These are phyloP conservation scores for Trissoscelio sp. DNA, from an alignment of 2,888 invertebrate species.

Conservation along the genomic window DNA sequence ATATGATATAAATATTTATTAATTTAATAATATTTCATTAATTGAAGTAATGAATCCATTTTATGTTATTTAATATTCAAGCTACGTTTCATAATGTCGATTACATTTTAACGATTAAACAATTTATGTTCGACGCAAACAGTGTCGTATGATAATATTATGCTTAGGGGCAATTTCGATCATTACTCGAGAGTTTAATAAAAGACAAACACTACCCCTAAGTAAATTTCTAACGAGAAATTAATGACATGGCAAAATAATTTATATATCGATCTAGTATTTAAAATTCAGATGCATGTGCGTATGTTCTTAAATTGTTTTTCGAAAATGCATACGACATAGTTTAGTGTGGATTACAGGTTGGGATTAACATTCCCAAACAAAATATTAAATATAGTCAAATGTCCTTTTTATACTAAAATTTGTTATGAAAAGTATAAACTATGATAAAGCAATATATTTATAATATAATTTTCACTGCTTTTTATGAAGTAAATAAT, in stretches of 20 bases:
- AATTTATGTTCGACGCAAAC: neutral
- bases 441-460: too few relatives aligned
- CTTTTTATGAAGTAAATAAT: too few relatives aligned
- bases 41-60: neutral
- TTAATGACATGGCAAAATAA: conserved; percentile 39
- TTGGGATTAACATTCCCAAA: too few relatives aligned
- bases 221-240: conserved; percentile 31
- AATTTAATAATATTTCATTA: too few relatives aligned
- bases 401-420: too few relatives aligned
- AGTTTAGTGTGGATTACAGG: too few relatives aligned
- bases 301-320: neutral
- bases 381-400: too few relatives aligned
- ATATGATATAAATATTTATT: too few relatives aligned
- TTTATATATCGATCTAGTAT: conserved; percentile 16
- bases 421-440: too few relatives aligned
- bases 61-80: neutral
- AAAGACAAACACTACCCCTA: conserved; percentile 28
- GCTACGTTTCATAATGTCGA: neutral
- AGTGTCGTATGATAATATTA: conserved; percentile 13
- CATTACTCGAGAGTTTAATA: conserved; percentile 18
- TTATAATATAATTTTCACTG: too few relatives aligned
- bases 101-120: neutral
- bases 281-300: conserved; percentile 2
- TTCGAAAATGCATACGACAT: neutral
- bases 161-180: conserved; percentile 15